Percentiles rank a stretch among this genome's conserved stretches.
Conservation (phyloP, 2,113 vertebrate genomes). For the Macheiramphus alcinus region DNA sequence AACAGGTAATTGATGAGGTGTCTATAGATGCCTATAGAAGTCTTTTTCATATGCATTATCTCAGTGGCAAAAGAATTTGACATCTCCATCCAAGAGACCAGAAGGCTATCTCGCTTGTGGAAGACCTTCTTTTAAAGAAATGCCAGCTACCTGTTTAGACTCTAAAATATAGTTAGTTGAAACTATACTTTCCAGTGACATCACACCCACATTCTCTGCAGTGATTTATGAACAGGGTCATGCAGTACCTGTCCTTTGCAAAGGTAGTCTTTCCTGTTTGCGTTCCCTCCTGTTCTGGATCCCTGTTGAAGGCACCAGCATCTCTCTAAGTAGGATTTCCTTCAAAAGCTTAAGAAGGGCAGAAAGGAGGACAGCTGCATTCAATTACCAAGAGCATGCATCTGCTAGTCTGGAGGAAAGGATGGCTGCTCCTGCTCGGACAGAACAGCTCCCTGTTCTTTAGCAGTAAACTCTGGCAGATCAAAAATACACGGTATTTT, state of each 20-base stretch:
- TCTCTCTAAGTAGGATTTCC: not conserved
- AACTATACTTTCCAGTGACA: not conserved
- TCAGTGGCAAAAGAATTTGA: not conserved
- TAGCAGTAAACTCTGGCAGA: not conserved
- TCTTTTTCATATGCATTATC: not conserved
- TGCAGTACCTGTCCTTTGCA: not conserved
- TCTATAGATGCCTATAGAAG: not conserved
- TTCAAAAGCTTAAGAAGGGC: not conserved
- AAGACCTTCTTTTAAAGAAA: not conserved
- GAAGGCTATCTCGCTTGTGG: not conserved
- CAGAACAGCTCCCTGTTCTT: not conserved
- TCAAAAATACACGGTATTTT: not conserved
- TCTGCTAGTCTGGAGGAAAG: not conserved
- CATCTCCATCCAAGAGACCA: not conserved
- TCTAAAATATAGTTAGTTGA: not conserved
- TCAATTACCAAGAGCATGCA: not conserved
- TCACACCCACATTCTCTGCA: not conserved
- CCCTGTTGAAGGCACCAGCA: not conserved
- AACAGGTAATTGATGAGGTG: not conserved
- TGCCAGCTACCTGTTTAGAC: not conserved
- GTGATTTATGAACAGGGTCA: not conserved
- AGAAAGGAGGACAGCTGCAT: slow-evolving; percentile 1
- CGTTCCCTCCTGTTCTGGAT: not conserved
- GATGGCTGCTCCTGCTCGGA: not conserved
- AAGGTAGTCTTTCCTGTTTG: not conserved